Evolutionary conservation across 2,888 invertebrate genomes (phyloP), one percentile per base, ranked within the genome.

Genomic region (Antitype chi): DNA sequence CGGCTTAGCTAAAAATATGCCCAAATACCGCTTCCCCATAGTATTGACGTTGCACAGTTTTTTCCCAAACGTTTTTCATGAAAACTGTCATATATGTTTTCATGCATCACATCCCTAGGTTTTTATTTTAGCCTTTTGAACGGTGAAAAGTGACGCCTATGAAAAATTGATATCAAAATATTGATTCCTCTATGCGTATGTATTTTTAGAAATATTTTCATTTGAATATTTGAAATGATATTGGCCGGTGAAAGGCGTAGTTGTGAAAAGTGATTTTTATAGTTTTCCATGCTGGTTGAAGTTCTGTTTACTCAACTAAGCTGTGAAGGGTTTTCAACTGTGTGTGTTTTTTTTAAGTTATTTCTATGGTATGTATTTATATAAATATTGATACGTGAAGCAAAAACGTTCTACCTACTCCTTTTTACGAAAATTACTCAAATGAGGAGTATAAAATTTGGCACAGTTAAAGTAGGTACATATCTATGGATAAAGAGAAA

Each of bases 111-210:
- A 70, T 55, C 43, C 38, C 25, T 28, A 13, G 25, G 20, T 64
- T 70, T 82, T 82, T 63, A 68, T 82, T 82, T 82, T 8, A 70
- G 49, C 67, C 5, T 32, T 79, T 55, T 17, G 62, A 67, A 68
- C 59, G 47, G 17, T 55, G 49, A 70, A 82, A 28, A n/a, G 57
- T 28, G 63, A 57, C 17, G 62, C 25, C 23, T 43, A 63, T 84
- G 74, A 79, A 70, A 82, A 68, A 64, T 82, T 84, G 70, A 74
- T 69, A 84, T 15, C 32, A 15, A 23, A 23, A n/a, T 74, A 84
- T 74, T 69, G 84, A 69, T 79, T 57, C 49, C 32, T 64, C 20
- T 0, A 11, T 7, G n/a, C 7, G 17, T n/a, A 8, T 43, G 20
- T 52, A 47, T 81, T 72, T 82, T 15, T 17, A 0, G 0, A 20